Conservation (phyloP, 1,140 invertebrate genomes). For the Phthorimaea operculella region DNA sequence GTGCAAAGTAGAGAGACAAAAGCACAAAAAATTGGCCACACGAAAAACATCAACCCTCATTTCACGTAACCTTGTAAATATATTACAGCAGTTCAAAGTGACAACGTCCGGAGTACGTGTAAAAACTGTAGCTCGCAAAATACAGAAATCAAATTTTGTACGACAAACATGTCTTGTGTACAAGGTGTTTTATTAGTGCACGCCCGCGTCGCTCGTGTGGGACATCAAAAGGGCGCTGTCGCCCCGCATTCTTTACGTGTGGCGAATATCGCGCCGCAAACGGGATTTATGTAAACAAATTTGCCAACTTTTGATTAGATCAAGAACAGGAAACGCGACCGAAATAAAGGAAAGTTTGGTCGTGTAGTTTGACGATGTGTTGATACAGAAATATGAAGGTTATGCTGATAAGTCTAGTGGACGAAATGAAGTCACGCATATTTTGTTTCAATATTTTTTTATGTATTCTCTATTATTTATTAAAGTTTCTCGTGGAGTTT, state of each 20-base stretch:
- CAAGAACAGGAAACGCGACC: slow-evolving; percentile 37
- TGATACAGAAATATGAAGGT: too few relatives aligned
- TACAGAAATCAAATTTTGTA: slow-evolving; percentile 49
- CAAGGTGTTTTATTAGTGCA: slow-evolving; percentile 46
- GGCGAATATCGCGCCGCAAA: slow-evolving; percentile 35
- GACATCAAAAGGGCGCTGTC: slow-evolving; percentile 51
- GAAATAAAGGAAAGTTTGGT: slow-evolving; percentile 29
- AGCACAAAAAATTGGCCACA: too few relatives aligned
- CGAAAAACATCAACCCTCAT: too few relatives aligned
- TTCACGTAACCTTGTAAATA: too few relatives aligned
- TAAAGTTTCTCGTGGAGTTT: too few relatives aligned
- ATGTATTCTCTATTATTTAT: too few relatives aligned
- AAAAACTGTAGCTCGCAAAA: background rate
- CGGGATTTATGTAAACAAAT: slow-evolving; percentile 60
- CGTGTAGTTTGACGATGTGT: too few relatives aligned
- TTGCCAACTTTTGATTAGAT: slow-evolving; percentile 63
- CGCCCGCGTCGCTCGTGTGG: slow-evolving; percentile 10
- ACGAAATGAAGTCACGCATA: too few relatives aligned
- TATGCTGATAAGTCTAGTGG: too few relatives aligned
- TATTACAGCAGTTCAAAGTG: background rate
- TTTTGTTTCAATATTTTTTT: too few relatives aligned
- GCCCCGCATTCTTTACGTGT: slow-evolving; percentile 48
- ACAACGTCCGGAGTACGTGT: background rate
- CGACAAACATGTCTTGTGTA: slow-evolving; percentile 43
- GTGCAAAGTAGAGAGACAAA: too few relatives aligned